These are phyloP conservation scores for Novumbra hubbsi DNA, from an alignment of 2,797 vertebrate genomes.

Conservation along the genomic window DNA sequence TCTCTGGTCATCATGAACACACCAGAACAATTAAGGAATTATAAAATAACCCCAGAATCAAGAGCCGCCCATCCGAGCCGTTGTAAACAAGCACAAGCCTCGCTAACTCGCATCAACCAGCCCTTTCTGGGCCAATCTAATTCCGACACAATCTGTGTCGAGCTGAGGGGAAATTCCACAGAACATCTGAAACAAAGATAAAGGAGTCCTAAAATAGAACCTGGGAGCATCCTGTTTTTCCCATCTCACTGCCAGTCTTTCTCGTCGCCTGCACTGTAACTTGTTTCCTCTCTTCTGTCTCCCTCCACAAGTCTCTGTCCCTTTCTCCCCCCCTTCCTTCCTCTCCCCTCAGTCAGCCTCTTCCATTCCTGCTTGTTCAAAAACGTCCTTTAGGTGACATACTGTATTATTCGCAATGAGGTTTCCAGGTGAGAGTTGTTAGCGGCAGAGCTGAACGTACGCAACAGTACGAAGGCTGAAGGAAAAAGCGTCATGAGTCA, in stretches of 20 bases:
- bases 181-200: not conserved
- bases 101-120: not conserved
- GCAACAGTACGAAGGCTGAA: no score
- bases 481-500: not conserved
- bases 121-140: not conserved
- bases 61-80: not conserved
- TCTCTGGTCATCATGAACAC: not conserved
- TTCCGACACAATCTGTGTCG: not conserved
- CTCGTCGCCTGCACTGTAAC: not conserved
- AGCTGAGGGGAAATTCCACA: conserved; percentile 14
- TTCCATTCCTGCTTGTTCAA: no score
- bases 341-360: not conserved
- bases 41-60: not conserved
- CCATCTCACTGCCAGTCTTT: not conserved
- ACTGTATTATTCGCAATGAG: no score
- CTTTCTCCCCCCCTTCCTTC: not conserved
- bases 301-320: conserved; percentile 7
- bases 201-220: conserved; percentile 10
- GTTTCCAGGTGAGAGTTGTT: no score
- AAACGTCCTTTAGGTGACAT: no score
- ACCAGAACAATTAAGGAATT: not conserved
- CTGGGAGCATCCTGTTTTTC: conserved; percentile 16
- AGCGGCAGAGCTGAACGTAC: no score
- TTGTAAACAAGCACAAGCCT: not conserved
- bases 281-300: not conserved